These are phyloP conservation scores for Pandemis cinnamomeana DNA, from an alignment of 2,888 invertebrate genomes.

Conservation along the genomic window DNA sequence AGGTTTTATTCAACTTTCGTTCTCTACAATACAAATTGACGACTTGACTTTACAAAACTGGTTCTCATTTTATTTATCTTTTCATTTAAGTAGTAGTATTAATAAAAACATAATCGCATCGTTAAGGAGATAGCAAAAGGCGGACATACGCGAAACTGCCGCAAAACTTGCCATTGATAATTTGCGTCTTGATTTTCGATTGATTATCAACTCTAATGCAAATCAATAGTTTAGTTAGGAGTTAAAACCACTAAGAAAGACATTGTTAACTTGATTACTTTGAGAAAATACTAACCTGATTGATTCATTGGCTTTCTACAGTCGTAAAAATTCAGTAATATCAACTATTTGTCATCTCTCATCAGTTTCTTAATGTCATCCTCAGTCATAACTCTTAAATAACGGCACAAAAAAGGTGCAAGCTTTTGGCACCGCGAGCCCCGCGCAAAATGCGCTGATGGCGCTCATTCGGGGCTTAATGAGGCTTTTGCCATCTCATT, in stretches of 20 bases:
- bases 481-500: slow-evolving; percentile 39
- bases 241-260: background rate
- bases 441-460: slow-evolving; percentile 33
- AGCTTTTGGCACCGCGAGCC: slow-evolving; percentile 36
- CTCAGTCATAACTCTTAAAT: slow-evolving; percentile 32
- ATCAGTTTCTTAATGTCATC: slow-evolving; percentile 44
- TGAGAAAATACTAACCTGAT: background rate
- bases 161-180: background rate
- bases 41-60: slow-evolving; percentile 19
- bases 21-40: slow-evolving; percentile 26
- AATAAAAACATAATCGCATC: slow-evolving; percentile 16
- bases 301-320: background rate
- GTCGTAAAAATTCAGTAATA: slow-evolving; percentile 21
- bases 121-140: background rate
- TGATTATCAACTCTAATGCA: too few relatives aligned
- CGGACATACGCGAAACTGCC: background rate
- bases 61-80: slow-evolving; percentile 13
- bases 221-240: background rate
- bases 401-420: slow-evolving; percentile 37
- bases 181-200: too few relatives aligned
- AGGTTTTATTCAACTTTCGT: slow-evolving; percentile 25
- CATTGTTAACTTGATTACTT: background rate
- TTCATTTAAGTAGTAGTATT: slow-evolving; percentile 10
- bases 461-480: slow-evolving; percentile 33
- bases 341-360: slow-evolving; percentile 28